A percentile compares a stretch with the other conserved stretches of the same genome.
phyloP scores from a whole-genome alignment of 2,113 vertebrate genomes.

The Gadus chalcogrammus region DNA sequence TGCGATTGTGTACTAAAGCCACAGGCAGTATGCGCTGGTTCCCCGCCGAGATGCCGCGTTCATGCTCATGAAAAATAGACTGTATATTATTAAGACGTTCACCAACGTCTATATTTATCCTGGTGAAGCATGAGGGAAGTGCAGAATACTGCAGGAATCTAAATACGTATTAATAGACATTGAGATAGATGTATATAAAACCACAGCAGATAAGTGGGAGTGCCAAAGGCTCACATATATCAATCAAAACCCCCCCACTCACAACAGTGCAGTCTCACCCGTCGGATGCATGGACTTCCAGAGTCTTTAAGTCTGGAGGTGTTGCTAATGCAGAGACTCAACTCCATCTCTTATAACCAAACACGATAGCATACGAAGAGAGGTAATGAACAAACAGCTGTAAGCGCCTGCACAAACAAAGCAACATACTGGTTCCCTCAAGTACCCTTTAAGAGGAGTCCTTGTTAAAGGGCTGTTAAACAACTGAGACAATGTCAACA shows the following conservation, averaged over 20 bases:
- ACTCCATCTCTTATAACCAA: slow-evolving; percentile 28
- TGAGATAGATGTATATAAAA: slow-evolving; percentile 37
- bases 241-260: slow-evolving; percentile 28
- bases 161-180: slow-evolving; percentile 60
- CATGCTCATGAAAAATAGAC: slow-evolving; percentile 60
- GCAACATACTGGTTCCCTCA: no score
- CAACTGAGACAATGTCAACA: no score
- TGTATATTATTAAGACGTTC: slow-evolving; percentile 47
- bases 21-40: slow-evolving; percentile 14
- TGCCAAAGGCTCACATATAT: slow-evolving; percentile 42
- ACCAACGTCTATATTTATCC: slow-evolving; percentile 48
- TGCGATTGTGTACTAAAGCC: slow-evolving; percentile 29
- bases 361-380: neutral
- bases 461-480: no score
- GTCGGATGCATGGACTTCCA: slow-evolving; percentile 48
- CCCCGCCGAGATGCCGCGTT: slow-evolving; percentile 26
- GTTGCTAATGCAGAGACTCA: slow-evolving; percentile 41
- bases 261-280: slow-evolving; percentile 35
- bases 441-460: no score
- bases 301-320: slow-evolving; percentile 43
- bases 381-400: neutral
- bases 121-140: slow-evolving; percentile 28
- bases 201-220: slow-evolving; percentile 48
- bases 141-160: slow-evolving; percentile 52
- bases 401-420: neutral